Percentiles rank a stretch among this genome's conserved stretches.
Conservation (phyloP, 2,888 invertebrate genomes). For the Torymus texanus region DNA sequence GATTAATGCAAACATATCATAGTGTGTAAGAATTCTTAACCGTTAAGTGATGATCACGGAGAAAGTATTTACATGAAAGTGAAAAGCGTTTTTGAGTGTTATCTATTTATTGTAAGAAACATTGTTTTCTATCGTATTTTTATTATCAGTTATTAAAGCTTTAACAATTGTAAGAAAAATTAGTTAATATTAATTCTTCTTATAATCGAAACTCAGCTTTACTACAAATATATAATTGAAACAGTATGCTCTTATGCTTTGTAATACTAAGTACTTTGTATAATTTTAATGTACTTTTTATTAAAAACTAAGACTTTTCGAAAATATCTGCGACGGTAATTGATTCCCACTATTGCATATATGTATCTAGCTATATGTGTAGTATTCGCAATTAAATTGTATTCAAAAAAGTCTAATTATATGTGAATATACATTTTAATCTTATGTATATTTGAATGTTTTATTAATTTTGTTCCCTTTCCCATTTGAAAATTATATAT, state of each 20-base stretch:
- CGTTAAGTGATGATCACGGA: conserved; percentile 49
- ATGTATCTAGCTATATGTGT: conserved; percentile 62
- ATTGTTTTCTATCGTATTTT: conserved; percentile 20
- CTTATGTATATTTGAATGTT: neutral
- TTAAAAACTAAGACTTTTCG: conserved; percentile 4
- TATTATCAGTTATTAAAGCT: conserved; percentile 11
- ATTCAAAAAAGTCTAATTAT: conserved; percentile 29
- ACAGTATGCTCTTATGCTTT: neutral
- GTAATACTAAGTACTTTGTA: neutral
- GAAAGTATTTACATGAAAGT: conserved; percentile 20
- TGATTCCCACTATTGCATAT: conserved; percentile 62
- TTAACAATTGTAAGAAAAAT: neutral
- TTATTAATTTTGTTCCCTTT: too few relatives aligned
- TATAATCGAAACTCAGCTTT: too few relatives aligned
- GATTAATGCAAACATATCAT: conserved; percentile 61
- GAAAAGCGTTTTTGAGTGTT: conserved; percentile 14
- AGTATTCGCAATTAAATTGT: conserved; percentile 61
- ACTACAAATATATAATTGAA: too few relatives aligned
- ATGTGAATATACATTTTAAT: neutral
- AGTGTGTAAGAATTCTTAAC: conserved; percentile 57
- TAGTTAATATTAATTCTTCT: neutral
- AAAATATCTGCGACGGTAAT: conserved; percentile 50
- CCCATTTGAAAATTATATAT: too few relatives aligned
- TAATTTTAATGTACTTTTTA: conserved; percentile 11
- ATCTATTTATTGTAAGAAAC: neutral